These are phyloP conservation scores for Oncorhynchus tshawytscha DNA, from an alignment of 2,113 vertebrate genomes.

Conservation along the genomic window DNA sequence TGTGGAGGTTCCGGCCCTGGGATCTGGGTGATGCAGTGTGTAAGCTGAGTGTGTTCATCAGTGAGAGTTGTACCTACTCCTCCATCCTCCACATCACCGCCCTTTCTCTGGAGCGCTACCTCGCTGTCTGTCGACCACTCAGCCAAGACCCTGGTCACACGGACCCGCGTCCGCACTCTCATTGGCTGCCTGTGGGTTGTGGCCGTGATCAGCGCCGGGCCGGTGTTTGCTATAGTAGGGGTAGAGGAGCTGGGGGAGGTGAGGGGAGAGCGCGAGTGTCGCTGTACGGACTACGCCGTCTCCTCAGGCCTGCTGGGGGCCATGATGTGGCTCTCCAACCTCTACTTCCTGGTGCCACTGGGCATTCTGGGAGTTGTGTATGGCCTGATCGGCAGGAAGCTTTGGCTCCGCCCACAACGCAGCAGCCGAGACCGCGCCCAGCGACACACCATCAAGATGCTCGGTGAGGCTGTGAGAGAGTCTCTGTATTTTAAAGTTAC, in stretches of 20 bases:
- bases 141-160: slow-evolving; percentile 70
- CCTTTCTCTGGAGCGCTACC: slow-evolving; percentile 74
- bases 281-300: slow-evolving; percentile 65
- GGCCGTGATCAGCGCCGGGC: slow-evolving; percentile 67
- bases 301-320: slow-evolving; percentile 71
- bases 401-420: slow-evolving; percentile 66
- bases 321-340: slow-evolving; percentile 77
- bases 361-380: slow-evolving; percentile 73
- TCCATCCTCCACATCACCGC: slow-evolving; percentile 80
- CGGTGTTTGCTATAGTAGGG: slow-evolving; percentile 70
- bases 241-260: slow-evolving; percentile 63
- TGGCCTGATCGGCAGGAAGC: slow-evolving; percentile 70
- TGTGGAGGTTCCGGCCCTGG: slow-evolving; percentile 76
- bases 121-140: slow-evolving; percentile 77
- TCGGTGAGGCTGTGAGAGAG: slow-evolving; percentile 65
- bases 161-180: slow-evolving; percentile 62
- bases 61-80: slow-evolving; percentile 78
- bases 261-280: slow-evolving; percentile 67
- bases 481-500: not conserved
- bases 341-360: slow-evolving; percentile 76
- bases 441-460: slow-evolving; percentile 74
- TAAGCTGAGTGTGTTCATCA: slow-evolving; percentile 74
- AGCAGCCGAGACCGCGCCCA: slow-evolving; percentile 67
- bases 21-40: slow-evolving; percentile 67
- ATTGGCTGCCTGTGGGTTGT: slow-evolving; percentile 72